A percentile compares a stretch with the other conserved stretches of the same genome.
phyloP scores from a whole-genome alignment of 1,140 invertebrate genomes.

The Bathynomus jamesi region DNA sequence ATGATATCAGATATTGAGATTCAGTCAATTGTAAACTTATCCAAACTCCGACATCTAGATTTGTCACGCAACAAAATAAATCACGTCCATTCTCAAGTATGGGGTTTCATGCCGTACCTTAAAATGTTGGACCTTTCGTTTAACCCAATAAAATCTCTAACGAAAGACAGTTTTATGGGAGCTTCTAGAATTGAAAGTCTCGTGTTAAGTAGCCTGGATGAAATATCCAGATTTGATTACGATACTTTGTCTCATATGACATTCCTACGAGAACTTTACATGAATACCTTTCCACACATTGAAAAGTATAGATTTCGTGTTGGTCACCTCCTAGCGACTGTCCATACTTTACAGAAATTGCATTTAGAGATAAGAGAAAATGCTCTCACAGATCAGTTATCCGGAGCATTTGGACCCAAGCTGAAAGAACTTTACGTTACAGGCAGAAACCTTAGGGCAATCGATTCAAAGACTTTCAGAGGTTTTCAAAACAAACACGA shows the following conservation, averaged over 20 bases:
- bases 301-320: slow-evolving; percentile 36
- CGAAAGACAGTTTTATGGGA: slow-evolving; percentile 34
- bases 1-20: slow-evolving; percentile 46
- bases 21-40: slow-evolving; percentile 43
- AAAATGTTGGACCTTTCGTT: slow-evolving; percentile 37
- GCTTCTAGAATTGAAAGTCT: slow-evolving; percentile 33
- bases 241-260: slow-evolving; percentile 36
- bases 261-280: slow-evolving; percentile 27
- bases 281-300: slow-evolving; percentile 35
- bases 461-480: slow-evolving; percentile 58
- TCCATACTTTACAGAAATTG: slow-evolving; percentile 36
- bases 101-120: slow-evolving; percentile 34
- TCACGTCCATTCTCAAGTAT: slow-evolving; percentile 54
- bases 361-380: slow-evolving; percentile 49
- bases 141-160: slow-evolving; percentile 36
- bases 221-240: slow-evolving; percentile 33
- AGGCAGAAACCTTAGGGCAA: slow-evolving; percentile 53
- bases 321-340: slow-evolving; percentile 47
- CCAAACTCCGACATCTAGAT: slow-evolving; percentile 55
- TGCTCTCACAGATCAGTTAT: slow-evolving; percentile 49
- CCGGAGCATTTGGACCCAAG: slow-evolving; percentile 62
- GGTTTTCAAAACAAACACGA: slow-evolving; percentile 50
- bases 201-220: slow-evolving; percentile 30
- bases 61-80: slow-evolving; percentile 59
- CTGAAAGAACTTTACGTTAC: slow-evolving; percentile 69